These are phyloP conservation scores for Larimichthys crocea DNA, from an alignment of 2,113 vertebrate species.

Conservation along the genomic window DNA sequence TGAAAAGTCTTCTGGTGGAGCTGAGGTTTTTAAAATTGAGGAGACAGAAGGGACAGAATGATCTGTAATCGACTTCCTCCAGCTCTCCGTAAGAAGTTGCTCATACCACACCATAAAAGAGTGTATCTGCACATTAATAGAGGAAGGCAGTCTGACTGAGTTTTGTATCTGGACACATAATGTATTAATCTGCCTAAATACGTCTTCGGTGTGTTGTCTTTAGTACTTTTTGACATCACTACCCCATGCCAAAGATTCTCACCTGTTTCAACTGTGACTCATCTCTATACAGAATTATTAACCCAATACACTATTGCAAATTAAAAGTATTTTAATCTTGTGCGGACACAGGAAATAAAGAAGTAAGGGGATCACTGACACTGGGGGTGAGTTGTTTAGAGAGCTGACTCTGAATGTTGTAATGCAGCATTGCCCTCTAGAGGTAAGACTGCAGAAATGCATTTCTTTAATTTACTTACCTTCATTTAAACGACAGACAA, in stretches of 20 bases:
- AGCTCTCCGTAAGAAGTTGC: not conserved
- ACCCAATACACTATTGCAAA: not conserved
- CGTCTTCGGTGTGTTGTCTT: not conserved
- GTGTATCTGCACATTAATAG: not conserved
- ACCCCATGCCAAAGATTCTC: not conserved
- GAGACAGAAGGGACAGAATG: not conserved
- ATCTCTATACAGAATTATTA: not conserved
- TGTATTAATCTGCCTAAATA: not conserved
- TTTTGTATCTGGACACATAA: not conserved
- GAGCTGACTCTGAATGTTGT: not conserved
- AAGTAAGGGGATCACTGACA: not conserved
- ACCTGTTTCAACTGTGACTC: not conserved
- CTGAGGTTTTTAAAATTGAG: not conserved
- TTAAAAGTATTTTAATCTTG: not conserved
- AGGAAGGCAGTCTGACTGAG: not conserved
- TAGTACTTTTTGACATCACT: not conserved
- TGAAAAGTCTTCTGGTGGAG: not conserved
- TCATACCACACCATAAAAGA: not conserved
- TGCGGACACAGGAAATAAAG: not conserved
- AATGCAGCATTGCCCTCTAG: slow-evolving; percentile 73
- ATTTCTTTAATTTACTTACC: not conserved
- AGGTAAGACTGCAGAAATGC: slow-evolving; percentile 33
- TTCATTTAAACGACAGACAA: not conserved
- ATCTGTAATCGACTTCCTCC: slow-evolving; percentile 1
- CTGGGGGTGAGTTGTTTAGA: not conserved